phyloP scores from a whole-genome alignment of 2,113 vertebrate species.

The Mus spicilegus region DNA sequence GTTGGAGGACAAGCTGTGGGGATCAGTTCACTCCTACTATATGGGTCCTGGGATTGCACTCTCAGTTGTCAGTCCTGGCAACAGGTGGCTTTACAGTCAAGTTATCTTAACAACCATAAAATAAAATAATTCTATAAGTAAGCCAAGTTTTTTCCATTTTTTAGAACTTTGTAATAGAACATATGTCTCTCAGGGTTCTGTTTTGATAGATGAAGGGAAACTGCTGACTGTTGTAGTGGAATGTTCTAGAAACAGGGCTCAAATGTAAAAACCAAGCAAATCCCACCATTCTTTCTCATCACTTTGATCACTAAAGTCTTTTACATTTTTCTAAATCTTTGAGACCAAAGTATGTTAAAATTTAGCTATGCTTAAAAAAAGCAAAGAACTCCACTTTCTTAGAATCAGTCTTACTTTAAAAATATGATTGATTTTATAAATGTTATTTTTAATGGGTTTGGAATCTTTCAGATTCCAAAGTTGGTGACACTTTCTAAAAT shows the following conservation, averaged over 20 bases:
- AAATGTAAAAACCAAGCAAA: background rate
- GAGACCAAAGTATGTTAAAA: conserved; percentile 13
- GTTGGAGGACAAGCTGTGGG: background rate
- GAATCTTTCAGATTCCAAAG: conserved; percentile 13
- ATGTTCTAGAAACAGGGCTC: background rate
- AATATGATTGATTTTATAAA: conserved; percentile 43
- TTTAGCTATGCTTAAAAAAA: background rate
- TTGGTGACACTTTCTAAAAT: conserved; percentile 11
- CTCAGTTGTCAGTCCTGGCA: background rate
- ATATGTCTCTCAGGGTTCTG: background rate
- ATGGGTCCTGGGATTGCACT: background rate
- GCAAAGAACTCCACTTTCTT: background rate
- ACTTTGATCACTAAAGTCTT: background rate
- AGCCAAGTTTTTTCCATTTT: conserved; percentile 2
- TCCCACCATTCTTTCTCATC: background rate
- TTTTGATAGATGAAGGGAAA: background rate
- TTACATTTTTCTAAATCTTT: conserved; percentile 37
- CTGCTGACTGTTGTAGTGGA: background rate
- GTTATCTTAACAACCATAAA: background rate
- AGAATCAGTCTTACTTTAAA: background rate
- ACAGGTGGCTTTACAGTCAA: background rate
- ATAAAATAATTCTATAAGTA: conserved; percentile 42
- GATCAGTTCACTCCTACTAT: background rate
- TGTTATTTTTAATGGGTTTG: background rate
- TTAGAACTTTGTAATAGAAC: conserved; percentile 14